Conservation (phyloP, 2,888 invertebrate species). For the Marasmarcha lunaedactyla region DNA sequence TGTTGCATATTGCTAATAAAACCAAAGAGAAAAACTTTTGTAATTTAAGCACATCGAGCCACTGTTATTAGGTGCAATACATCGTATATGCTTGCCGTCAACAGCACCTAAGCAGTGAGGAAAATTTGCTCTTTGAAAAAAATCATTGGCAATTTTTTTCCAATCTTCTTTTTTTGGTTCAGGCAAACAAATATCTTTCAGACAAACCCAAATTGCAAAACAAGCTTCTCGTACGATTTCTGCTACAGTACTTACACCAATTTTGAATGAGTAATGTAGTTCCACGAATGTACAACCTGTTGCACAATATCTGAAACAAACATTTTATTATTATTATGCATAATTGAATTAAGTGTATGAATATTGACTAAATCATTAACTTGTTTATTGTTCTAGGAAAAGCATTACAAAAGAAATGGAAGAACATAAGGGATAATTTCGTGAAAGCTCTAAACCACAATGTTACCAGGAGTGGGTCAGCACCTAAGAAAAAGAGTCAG, state of each 20-base stretch:
- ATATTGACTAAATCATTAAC: slow-evolving; percentile 10
- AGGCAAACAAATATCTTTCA: slow-evolving; percentile 17
- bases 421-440: slow-evolving; percentile 13
- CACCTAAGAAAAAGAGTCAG: slow-evolving; percentile 13
- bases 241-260: slow-evolving; percentile 17
- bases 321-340: neutral
- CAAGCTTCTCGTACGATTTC: slow-evolving; percentile 19
- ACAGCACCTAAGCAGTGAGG: slow-evolving; percentile 16
- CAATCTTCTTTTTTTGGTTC: slow-evolving; percentile 15
- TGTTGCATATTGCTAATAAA: slow-evolving; percentile 17
- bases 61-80: slow-evolving; percentile 15
- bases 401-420: slow-evolving; percentile 14
- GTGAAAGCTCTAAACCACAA: slow-evolving; percentile 13
- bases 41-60: slow-evolving; percentile 18
- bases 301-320: slow-evolving; percentile 2
- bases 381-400: slow-evolving; percentile 13
- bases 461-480: slow-evolving; percentile 13
- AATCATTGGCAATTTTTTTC: slow-evolving; percentile 15
- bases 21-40: slow-evolving; percentile 14
- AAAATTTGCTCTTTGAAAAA: slow-evolving; percentile 15
- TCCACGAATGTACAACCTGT: slow-evolving; percentile 10
- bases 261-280: slow-evolving; percentile 12
- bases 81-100: slow-evolving; percentile 17
- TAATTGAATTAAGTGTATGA: neutral
- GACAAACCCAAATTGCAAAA: slow-evolving; percentile 14